Evolutionary conservation across 2,888 invertebrate genomes (phyloP), one percentile per base, ranked within the genome.

Genomic region (Xestia sexstrigata): DNA sequence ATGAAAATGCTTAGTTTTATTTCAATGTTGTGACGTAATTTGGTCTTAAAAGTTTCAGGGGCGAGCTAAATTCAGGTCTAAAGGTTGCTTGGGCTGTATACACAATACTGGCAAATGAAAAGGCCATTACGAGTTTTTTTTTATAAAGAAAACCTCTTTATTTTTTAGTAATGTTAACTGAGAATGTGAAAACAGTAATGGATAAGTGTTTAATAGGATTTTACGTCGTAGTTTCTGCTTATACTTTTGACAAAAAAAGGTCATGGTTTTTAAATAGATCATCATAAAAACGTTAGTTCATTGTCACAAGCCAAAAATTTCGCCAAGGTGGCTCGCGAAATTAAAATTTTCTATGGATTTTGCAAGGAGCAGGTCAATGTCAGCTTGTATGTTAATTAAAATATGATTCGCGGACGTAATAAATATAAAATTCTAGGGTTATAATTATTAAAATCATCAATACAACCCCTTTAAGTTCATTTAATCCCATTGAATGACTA

Each of bases 1-100:
- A 81, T 81, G 77, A 85, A 84, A 81, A 81, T 75, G 39, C 67
- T 78, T 76, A 74, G 65, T 83, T 86, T 87, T 83, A 81, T 84
- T 87, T 79, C 67, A 79, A 60, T 74, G 58, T 35, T 66, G 70
- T 81, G 85, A 82, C 47, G 62, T 62, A 79, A 76, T 84, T 82
- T 80, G 69, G 76, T 68, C 74, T 49, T 60, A 42, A 58, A 67
- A 63, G 58, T 71, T 76, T 58, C 47, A 71, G 62, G 63, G 79
- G 39, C 62, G 60, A 42, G 47, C 35, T 69, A 58, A 70, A 74
- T 79, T 77, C 70, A 72, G 76, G 67, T 65, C 52, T 42, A 69
- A 70, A 47, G 35, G 39, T 76, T 30, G 6, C 68, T 70, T 82
- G 65, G 76, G 74, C 66, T 76, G 70, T 70, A 39, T 42, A 55